These are phyloP conservation scores for Amphipoea oculea DNA, from an alignment of 2,888 invertebrate genomes.

Conservation along the genomic window DNA sequence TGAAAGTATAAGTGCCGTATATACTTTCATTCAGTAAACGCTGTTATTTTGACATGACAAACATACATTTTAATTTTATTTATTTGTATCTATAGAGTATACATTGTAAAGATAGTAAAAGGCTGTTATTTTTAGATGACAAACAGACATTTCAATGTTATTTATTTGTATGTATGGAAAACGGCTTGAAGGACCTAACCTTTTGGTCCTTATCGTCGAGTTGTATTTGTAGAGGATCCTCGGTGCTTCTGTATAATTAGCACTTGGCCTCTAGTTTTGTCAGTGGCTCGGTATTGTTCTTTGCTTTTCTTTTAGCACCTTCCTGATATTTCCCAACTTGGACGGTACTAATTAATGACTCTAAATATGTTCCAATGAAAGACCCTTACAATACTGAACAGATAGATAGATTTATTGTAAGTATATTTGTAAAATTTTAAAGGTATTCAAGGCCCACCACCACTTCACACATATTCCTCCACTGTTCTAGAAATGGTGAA, in stretches of 20 bases:
- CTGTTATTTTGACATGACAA: neutral
- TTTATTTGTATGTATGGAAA: neutral
- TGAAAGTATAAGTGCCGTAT: neutral
- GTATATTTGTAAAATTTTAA: neutral
- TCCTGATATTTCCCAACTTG: constrained; percentile 32
- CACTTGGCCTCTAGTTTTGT: constrained; percentile 52
- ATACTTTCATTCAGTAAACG: neutral
- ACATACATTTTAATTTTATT: neutral
- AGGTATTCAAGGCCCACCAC: neutral
- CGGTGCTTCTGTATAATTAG: constrained; percentile 58
- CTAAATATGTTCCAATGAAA: constrained; percentile 52
- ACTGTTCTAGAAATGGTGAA: no score
- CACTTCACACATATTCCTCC: no score
- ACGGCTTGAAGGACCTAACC: constrained; percentile 6
- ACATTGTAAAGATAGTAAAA: neutral
- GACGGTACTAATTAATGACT: constrained; percentile 55
- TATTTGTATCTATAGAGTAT: neutral
- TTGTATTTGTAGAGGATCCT: constrained; percentile 39
- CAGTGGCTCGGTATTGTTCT: constrained; percentile 39
- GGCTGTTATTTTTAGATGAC: neutral
- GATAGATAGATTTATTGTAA: neutral
- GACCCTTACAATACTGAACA: neutral
- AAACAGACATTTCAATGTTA: neutral
- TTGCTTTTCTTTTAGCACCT: constrained; percentile 62
- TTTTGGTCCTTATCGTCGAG: constrained; percentile 16